A percentile compares a stretch with the other conserved stretches of the same genome.
These are phyloP conservation scores for Lycopodina hypogea DNA, from an alignment of 37 sponge, comb jelly and placozoan genomes.

Conservation along the genomic window DNA sequence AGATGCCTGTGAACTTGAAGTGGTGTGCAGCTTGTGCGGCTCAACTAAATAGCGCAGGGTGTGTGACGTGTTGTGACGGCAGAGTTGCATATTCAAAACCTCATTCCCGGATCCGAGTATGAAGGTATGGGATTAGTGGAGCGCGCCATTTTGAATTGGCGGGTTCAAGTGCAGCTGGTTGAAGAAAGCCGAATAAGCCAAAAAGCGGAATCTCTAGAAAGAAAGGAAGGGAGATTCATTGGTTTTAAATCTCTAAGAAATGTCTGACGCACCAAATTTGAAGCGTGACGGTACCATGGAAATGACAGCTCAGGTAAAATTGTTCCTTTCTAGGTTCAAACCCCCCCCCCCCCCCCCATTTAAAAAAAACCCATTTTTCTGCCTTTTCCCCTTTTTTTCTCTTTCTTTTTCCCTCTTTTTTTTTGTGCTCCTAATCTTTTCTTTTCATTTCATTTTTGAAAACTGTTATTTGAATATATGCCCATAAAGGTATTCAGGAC, in stretches of 20 bases:
- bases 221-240: neutral
- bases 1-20: no score
- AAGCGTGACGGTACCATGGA: slow-evolving; percentile 82
- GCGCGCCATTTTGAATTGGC: slow-evolving; percentile 6
- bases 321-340: no score
- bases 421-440: slow-evolving; percentile 9
- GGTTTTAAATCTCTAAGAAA: neutral
- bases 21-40: no score
- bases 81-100: neutral
- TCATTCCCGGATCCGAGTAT: neutral
- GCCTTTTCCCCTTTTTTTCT: slow-evolving; percentile 20
- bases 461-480: no score
- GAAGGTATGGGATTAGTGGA: neutral
- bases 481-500: no score
- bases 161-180: neutral
- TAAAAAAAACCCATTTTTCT: slow-evolving; percentile 4
- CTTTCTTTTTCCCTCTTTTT: slow-evolving; percentile 25
- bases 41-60: neutral
- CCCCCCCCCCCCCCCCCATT: no score
- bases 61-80: neutral
- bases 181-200: neutral
- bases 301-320: slow-evolving; percentile 70
- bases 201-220: neutral
- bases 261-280: slow-evolving; percentile 37
- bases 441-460: slow-evolving; percentile 24